These are phyloP conservation scores for Myxocyprinus asiaticus DNA, from an alignment of 2,113 vertebrate species.

Conservation along the genomic window DNA sequence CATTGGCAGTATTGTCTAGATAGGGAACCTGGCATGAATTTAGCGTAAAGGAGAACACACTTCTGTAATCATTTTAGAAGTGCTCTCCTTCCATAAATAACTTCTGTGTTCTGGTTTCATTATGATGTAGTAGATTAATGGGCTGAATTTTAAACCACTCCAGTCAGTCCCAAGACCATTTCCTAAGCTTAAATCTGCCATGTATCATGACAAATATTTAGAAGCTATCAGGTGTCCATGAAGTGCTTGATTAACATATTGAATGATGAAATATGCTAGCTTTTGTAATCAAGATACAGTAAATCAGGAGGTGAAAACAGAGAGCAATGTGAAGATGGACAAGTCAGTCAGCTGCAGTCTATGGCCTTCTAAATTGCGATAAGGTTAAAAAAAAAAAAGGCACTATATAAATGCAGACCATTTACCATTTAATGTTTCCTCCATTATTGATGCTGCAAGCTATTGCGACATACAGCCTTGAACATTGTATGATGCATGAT, in stretches of 20 bases:
- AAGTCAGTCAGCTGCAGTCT: conserved; percentile 5
- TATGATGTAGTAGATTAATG: background rate
- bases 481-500: too few relatives aligned
- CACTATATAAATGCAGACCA: too few relatives aligned
- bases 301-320: conserved; percentile 14
- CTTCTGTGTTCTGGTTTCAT: conserved; percentile 17
- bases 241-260: too few relatives aligned
- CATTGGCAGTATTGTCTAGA: too few relatives aligned
- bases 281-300: conserved; percentile 3
- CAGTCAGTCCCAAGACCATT: background rate
- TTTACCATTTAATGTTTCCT: too few relatives aligned
- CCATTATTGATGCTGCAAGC: too few relatives aligned
- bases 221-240: background rate
- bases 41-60: background rate
- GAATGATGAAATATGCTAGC: background rate
- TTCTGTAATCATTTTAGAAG: background rate
- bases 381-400: too few relatives aligned
- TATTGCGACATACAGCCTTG: too few relatives aligned
- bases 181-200: too few relatives aligned
- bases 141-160: background rate
- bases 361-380: background rate
- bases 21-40: background rate
- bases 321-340: conserved; percentile 3
- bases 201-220: background rate
- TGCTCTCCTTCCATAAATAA: conserved; percentile 32